Evolutionary conservation across 2,113 vertebrate genomes (phyloP), one percentile per base, ranked within the genome.

Genomic region (Ceuthmochares aereus): DNA sequence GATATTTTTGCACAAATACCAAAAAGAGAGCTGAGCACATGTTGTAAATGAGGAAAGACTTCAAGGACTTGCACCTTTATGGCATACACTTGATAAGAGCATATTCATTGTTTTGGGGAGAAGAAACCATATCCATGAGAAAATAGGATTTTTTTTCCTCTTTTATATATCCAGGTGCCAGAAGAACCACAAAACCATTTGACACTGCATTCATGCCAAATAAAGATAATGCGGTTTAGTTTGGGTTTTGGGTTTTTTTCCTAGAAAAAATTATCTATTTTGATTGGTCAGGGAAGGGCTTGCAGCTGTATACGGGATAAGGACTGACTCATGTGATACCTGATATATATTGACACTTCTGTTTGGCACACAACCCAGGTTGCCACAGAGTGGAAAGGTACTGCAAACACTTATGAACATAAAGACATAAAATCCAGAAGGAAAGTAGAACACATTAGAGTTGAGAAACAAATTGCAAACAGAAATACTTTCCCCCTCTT

Each of bases 181-280:
- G 67, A 78, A 72, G 25, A 62, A 63, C 10, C 21, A 40, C 59
- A 52, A 77, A 84, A 15, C 5, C 26, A 29, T 32, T 68, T 55
- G 25, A 21, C 2, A 4, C 5, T 72, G 52, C 56, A 70, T 78
- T 83, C 43, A 68, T 69, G 45, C 6, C 36, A 52, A 77, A 69
- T 43, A 69, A 1, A 54, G 29, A 43, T 16, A 36, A 29, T 64
- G 14, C 8, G 1, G 15, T 45, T 45, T 45, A 1, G 0, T 2
- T 34, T 7, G 7, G 40, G 40, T 40, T 40, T 40, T n/a, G n/a
- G 12, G n/a, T n/a, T 30, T 73, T 62, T 5, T 16, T 82, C 51
- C 47, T 55, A 20, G n/a, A 40, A 78, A 40, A 17, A 2, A 20
- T 82, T 26, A 7, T 36, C 9, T 45, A 0, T 29, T 75, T 40